A percentile compares a stretch with the other conserved stretches of the same genome.
Evolutionary conservation across 2,113 vertebrate species (phyloP).

Genomic region (Hyperopisus bebe): DNA sequence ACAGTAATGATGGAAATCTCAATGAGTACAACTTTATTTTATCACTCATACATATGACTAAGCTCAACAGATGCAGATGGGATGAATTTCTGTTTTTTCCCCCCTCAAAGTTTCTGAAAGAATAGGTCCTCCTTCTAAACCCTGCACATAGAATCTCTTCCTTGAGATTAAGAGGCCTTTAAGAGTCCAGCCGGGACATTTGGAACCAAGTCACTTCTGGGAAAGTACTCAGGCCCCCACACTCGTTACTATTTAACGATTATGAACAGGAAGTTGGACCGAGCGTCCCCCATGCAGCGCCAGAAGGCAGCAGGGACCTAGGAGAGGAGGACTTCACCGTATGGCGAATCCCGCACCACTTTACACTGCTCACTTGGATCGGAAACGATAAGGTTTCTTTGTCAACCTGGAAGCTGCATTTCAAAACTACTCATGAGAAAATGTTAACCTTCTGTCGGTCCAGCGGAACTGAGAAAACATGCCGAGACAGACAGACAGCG

Average conservation of each 20-base stretch:
- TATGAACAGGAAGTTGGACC: constrained; percentile 14
- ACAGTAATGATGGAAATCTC: not conserved
- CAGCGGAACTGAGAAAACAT: not conserved
- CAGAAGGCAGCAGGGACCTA: not conserved
- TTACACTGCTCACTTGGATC: not conserved
- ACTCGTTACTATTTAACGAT: constrained; percentile 8
- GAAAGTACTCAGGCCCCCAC: constrained; percentile 30
- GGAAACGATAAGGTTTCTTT: not conserved
- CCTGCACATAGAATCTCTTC: not conserved
- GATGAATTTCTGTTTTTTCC: not conserved
- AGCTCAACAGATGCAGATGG: not conserved
- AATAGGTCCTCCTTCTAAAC: not conserved
- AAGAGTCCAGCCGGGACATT: constrained; percentile 11
- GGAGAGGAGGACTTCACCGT: constrained; percentile 10
- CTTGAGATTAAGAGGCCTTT: not conserved
- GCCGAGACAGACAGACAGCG: not conserved
- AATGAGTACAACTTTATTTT: not conserved
- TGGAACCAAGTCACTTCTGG: constrained; percentile 25
- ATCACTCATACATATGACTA: not conserved
- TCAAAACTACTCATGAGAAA: constrained; percentile 4
- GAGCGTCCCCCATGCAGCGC: constrained; percentile 13
- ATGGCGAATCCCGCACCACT: constrained; percentile 28
- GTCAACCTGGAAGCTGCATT: not conserved
- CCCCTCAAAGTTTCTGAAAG: not conserved
- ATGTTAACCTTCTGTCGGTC: not conserved